Percentiles rank a stretch among this genome's conserved stretches.
These are phyloP conservation scores for Barypeithes pellucidus DNA, from an alignment of 2,888 invertebrate genomes.

Conservation along the genomic window DNA sequence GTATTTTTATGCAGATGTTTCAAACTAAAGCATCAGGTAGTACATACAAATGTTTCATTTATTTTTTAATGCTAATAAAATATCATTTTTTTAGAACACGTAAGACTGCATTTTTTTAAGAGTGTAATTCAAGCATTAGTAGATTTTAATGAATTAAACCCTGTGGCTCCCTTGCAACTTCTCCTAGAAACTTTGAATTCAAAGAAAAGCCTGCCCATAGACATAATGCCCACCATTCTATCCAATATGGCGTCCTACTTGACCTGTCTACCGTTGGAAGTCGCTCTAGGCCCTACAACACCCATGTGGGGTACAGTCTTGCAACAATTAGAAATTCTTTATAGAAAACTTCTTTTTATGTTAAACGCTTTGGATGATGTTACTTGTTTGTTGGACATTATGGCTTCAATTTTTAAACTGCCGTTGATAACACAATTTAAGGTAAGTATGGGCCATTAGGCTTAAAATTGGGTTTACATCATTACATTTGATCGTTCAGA, in stretches of 20 bases:
- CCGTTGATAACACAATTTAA: constrained; percentile 88
- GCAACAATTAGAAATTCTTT: constrained; percentile 89
- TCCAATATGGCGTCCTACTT: constrained; percentile 95
- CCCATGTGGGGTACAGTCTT: constrained; percentile 87
- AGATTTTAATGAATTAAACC: constrained; percentile 97
- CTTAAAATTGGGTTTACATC: no score
- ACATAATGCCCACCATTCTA: constrained; percentile 84
- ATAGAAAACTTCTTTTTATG: constrained; percentile 83
- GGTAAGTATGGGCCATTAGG: no score
- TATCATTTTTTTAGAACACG: constrained; percentile 76
- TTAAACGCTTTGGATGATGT: constrained; percentile 81
- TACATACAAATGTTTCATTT: not conserved
- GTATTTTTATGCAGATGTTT: constrained; percentile 96
- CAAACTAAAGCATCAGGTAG: constrained; percentile 89
- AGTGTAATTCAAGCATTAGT: constrained; percentile 94
- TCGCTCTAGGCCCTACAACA: constrained; percentile 79
- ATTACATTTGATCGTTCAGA: no score
- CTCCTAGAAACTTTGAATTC: constrained; percentile 89
- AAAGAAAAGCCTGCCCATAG: constrained; percentile 82
- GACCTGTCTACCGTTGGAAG: constrained; percentile 91
- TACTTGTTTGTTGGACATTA: constrained; percentile 81
- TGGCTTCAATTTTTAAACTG: constrained; percentile 86
- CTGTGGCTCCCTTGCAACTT: constrained; percentile 93
- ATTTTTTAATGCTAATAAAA: no score
- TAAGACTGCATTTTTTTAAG: constrained; percentile 90